Evolutionary conservation across 2,888 invertebrate species (phyloP).

Genomic region (Drosophila prostipennis): DNA sequence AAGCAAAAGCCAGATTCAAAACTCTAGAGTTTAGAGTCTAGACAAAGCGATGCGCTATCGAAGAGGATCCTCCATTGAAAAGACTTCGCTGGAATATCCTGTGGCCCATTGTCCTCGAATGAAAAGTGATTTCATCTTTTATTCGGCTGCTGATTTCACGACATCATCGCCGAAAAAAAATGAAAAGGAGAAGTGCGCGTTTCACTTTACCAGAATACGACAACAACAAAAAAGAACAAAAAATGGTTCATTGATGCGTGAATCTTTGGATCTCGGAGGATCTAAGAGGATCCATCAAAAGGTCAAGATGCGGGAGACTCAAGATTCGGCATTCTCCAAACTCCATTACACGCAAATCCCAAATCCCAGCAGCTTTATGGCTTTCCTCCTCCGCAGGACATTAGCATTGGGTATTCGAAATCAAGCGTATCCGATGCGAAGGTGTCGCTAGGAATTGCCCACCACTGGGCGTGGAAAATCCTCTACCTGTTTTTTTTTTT

Average conservation of each 20-base stretch:
- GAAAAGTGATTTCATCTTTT: constrained; percentile 64
- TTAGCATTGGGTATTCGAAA: constrained; percentile 56
- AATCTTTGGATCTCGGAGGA: neutral
- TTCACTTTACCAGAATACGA: constrained; percentile 31
- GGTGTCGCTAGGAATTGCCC: constrained; percentile 46
- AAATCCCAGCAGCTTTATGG: constrained; percentile 21
- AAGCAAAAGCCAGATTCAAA: constrained; percentile 58
- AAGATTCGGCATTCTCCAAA: neutral
- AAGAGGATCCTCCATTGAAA: constrained; percentile 51
- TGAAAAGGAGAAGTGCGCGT: constrained; percentile 35
- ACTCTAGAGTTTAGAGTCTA: constrained; percentile 1
- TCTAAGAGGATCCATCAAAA: constrained; percentile 27
- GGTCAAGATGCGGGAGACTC: constrained; percentile 40
- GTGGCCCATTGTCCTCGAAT: constrained; percentile 58
- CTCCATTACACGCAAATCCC: constrained; percentile 16
- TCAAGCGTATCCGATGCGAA: constrained; percentile 60
- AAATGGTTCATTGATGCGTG: constrained; percentile 47
- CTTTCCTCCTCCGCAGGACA: constrained; percentile 40
- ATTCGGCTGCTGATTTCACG: constrained; percentile 47
- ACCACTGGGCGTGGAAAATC: constrained; percentile 31
- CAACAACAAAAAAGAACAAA: constrained; percentile 20
- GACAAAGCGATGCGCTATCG: constrained; percentile 42
- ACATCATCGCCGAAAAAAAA: constrained; percentile 38
- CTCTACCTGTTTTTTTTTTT: constrained; percentile 57
- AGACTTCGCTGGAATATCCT: constrained; percentile 70